phyloP scores from a whole-genome alignment of 2,888 invertebrate species.

The Rosalia funebris region DNA sequence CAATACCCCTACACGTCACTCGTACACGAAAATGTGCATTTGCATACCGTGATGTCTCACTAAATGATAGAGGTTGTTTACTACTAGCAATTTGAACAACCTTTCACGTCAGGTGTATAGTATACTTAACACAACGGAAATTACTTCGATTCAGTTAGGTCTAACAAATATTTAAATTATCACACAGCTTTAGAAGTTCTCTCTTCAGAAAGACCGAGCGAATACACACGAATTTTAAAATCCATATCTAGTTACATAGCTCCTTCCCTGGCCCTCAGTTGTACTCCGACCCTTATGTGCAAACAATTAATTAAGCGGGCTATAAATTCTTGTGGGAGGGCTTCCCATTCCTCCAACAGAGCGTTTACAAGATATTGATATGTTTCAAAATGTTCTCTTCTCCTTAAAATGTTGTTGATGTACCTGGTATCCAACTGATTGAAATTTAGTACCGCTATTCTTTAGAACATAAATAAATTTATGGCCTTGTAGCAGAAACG shows the following conservation, averaged over 20 bases:
- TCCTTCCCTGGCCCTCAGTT: slow-evolving; percentile 4
- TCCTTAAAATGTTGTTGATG: no score
- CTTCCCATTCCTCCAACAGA: slow-evolving; percentile 11
- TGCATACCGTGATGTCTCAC: slow-evolving; percentile 34
- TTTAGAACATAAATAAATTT: no score
- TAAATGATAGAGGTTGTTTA: slow-evolving; percentile 40
- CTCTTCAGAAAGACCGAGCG: no score
- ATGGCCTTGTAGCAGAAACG: no score
- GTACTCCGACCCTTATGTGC: slow-evolving; percentile 7
- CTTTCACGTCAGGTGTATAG: slow-evolving; percentile 20
- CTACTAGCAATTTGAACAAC: slow-evolving; percentile 35
- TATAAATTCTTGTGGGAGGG: slow-evolving; percentile 15
- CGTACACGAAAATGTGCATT: slow-evolving; percentile 38
- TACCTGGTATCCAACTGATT: no score
- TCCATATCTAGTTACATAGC: slow-evolving; percentile 2
- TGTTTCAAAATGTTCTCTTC: slow-evolving; percentile 1
- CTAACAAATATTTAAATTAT: no score
- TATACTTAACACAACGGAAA: not conserved
- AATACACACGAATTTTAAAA: not conserved
- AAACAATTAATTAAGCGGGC: slow-evolving; percentile 25
- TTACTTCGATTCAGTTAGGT: no score
- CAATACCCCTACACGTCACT: slow-evolving; percentile 34
- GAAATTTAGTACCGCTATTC: no score
- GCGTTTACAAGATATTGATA: slow-evolving; percentile 17
- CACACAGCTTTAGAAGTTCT: no score